A percentile compares a stretch with the other conserved stretches of the same genome.
Conservation (phyloP, 2,888 invertebrate genomes). For the Gastracanthus pulcherrimus region DNA sequence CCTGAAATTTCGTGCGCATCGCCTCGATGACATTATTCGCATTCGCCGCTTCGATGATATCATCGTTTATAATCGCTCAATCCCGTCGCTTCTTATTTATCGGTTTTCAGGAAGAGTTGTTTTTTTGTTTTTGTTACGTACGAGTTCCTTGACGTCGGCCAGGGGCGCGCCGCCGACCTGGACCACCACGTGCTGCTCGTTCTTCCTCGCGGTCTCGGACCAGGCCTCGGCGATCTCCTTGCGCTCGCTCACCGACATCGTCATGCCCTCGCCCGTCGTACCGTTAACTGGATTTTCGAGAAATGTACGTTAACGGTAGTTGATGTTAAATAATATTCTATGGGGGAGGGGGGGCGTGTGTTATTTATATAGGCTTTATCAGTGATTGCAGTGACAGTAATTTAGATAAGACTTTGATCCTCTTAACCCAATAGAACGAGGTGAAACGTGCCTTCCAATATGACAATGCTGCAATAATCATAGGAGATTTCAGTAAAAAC, state of each 20-base stretch:
- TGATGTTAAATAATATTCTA: neutral
- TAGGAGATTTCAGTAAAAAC: too few species aligned
- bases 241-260: constrained; percentile 83
- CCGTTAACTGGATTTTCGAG: constrained; percentile 84
- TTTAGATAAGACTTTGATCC: too few species aligned
- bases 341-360: neutral
- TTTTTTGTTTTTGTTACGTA: constrained; percentile 65
- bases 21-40: too few species aligned
- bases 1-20: constrained; percentile 76
- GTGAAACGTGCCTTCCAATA: too few species aligned
- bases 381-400: too few species aligned
- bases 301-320: neutral
- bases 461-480: too few species aligned
- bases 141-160: constrained; percentile 84
- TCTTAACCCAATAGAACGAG: too few species aligned
- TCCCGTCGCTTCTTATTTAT: too few species aligned
- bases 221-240: constrained; percentile 84
- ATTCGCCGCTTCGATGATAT: too few species aligned
- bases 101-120: neutral
- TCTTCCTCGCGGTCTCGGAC: constrained; percentile 79
- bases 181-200: constrained; percentile 82
- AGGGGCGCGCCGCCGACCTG: constrained; percentile 86
- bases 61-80: too few species aligned
- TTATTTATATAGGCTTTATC: too few species aligned
- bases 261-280: constrained; percentile 88